These are phyloP conservation scores for Mus pahari DNA, from an alignment of 2,113 vertebrate species.

Conservation along the genomic window DNA sequence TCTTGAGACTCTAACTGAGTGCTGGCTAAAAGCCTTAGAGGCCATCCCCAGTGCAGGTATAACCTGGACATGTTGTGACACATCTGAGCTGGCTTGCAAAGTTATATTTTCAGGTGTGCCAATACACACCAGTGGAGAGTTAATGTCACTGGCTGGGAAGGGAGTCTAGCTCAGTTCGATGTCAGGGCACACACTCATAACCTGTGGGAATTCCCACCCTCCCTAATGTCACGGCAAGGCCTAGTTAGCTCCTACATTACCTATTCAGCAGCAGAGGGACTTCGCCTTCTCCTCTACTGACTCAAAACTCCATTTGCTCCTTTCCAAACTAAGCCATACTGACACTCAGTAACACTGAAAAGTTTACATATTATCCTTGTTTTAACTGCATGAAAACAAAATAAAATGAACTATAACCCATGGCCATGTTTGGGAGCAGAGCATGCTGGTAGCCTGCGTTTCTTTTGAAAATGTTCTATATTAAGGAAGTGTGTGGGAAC, in stretches of 20 bases:
- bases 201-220: background rate
- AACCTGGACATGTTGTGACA: background rate
- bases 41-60: background rate
- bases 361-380: slow-evolving; percentile 73
- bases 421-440: slow-evolving; percentile 73
- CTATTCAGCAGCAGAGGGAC: background rate
- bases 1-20: background rate
- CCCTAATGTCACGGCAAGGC: background rate
- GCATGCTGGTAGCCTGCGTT: slow-evolving; percentile 43
- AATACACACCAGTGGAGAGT: background rate
- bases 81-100: background rate
- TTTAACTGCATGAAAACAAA: slow-evolving; percentile 75
- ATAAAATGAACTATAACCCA: slow-evolving; percentile 70
- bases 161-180: background rate
- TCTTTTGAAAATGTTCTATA: slow-evolving; percentile 65
- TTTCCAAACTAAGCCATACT: slow-evolving; percentile 13
- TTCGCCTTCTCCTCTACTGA: slow-evolving; percentile 21
- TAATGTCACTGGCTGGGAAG: background rate
- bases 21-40: background rate
- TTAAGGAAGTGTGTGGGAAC: slow-evolving; percentile 70
- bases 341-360: slow-evolving; percentile 33
- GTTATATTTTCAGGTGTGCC: background rate
- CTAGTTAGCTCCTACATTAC: background rate
- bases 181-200: background rate
- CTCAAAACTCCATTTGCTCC: slow-evolving; percentile 44